Evolutionary conservation across 2,797 vertebrate species (phyloP).

Genomic region (Natrix natrix): DNA sequence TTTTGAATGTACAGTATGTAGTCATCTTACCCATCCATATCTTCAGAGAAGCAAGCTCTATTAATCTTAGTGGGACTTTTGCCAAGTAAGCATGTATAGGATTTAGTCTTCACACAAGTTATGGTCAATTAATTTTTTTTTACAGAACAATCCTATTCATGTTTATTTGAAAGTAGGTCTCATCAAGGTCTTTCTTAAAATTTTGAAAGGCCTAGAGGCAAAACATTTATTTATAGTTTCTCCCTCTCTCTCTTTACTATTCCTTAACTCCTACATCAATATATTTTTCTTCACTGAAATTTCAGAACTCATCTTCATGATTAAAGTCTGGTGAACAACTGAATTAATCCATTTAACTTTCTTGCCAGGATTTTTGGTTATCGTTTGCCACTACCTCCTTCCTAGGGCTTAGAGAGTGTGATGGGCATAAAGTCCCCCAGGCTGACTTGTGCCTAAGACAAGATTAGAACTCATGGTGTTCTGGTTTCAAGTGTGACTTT

Average conservation of each 20-base stretch:
- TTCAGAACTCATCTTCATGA: neutral
- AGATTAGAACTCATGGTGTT: neutral
- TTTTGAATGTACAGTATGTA: neutral
- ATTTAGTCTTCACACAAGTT: neutral
- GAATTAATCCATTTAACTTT: neutral
- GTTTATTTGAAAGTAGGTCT: neutral
- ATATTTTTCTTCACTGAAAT: neutral
- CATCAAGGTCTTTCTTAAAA: neutral
- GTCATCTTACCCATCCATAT: neutral
- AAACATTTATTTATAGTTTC: neutral
- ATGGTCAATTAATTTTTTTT: neutral
- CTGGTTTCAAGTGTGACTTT: neutral
- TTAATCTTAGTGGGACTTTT: neutral
- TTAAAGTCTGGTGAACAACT: neutral
- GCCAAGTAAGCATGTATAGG: neutral
- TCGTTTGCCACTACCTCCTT: neutral
- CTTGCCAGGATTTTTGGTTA: neutral
- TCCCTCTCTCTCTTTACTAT: neutral
- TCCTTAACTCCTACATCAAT: neutral
- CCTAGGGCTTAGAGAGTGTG: neutral
- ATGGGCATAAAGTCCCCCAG: neutral
- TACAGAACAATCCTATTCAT: neutral
- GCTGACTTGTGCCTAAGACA: neutral
- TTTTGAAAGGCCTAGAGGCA: neutral
- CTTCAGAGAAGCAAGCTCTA: neutral